phyloP scores from a whole-genome alignment of 2,888 invertebrate species.

The Xylota segnis region DNA sequence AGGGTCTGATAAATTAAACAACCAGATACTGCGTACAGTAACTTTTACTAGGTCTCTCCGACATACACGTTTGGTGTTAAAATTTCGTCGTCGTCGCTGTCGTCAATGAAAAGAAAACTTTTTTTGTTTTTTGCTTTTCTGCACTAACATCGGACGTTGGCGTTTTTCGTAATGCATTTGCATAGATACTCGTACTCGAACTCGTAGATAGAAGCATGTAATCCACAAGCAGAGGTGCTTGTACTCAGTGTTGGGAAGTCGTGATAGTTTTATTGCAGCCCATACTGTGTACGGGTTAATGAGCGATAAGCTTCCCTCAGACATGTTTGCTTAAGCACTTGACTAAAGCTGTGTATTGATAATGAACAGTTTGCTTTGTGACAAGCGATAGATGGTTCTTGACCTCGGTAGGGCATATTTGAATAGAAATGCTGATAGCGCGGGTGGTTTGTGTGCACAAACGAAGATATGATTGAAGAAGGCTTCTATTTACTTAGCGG shows the following conservation, averaged over 20 bases:
- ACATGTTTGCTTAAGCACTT: slow-evolving; percentile 38
- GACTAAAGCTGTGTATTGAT: slow-evolving; percentile 26
- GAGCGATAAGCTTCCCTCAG: slow-evolving; percentile 41
- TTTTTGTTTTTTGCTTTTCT: slow-evolving; percentile 14
- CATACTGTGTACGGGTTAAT: slow-evolving; percentile 35
- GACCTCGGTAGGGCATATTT: slow-evolving; percentile 30
- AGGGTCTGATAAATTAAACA: slow-evolving; percentile 26
- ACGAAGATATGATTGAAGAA: neutral
- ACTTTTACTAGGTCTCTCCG: slow-evolving; percentile 28
- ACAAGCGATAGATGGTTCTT: slow-evolving; percentile 28
- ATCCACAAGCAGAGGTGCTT: slow-evolving; percentile 31
- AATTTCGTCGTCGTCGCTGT: slow-evolving; percentile 26
- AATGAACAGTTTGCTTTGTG: slow-evolving; percentile 35
- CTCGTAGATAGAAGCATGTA: slow-evolving; percentile 23
- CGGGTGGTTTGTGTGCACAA: slow-evolving; percentile 4
- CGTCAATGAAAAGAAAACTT: slow-evolving; percentile 45
- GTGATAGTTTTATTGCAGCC: slow-evolving; percentile 26
- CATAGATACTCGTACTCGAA: neutral
- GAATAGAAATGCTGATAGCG: slow-evolving; percentile 14
- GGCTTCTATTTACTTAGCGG: neutral
- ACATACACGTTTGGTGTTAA: slow-evolving; percentile 15
- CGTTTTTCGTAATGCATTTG: slow-evolving; percentile 14
- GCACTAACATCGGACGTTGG: slow-evolving; percentile 3
- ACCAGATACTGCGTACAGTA: neutral
- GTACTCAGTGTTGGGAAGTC: slow-evolving; percentile 21